Conservation (phyloP, 1,140 invertebrate genomes). For the Sminthurides bifidus region DNA sequence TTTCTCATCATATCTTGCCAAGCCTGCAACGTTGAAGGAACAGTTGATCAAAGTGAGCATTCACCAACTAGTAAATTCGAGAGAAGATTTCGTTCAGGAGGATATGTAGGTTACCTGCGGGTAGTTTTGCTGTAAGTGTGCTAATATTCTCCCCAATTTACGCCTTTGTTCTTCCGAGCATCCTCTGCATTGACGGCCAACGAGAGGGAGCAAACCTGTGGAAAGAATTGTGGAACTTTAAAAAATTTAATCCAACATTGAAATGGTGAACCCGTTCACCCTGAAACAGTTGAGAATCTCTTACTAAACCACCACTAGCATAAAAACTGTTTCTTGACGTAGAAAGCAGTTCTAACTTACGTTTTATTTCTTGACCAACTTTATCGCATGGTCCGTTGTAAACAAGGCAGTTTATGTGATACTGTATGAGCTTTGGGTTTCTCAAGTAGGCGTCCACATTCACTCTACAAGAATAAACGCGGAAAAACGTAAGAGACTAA, state of each 20-base stretch:
- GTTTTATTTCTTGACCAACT: slow-evolving; percentile 22
- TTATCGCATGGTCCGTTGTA: slow-evolving; percentile 24
- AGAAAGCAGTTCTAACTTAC: slow-evolving; percentile 7
- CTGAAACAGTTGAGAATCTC: neutral
- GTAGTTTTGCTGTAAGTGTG: slow-evolving; percentile 24
- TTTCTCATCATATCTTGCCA: slow-evolving; percentile 5
- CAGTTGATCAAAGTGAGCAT: neutral
- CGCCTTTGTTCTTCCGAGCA: slow-evolving; percentile 19
- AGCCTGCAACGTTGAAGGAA: neutral
- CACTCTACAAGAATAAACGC: slow-evolving; percentile 19
- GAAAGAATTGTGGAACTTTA: neutral
- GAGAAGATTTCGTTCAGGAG: neutral
- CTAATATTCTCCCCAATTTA: slow-evolving; percentile 22
- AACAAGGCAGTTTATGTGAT: slow-evolving; percentile 26
- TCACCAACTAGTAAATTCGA: neutral
- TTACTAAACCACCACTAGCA: neutral
- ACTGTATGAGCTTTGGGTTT: slow-evolving; percentile 18
- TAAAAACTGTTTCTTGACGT: neutral
- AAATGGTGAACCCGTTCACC: neutral
- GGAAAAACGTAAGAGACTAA: no score
- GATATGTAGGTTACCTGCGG: slow-evolving; percentile 17
- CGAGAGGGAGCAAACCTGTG: slow-evolving; percentile 9
- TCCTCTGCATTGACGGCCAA: slow-evolving; percentile 10
- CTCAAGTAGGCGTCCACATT: slow-evolving; percentile 28
- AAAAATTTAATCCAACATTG: neutral